These are phyloP conservation scores for Micronycteris hirsuta DNA, from an alignment of 2,113 vertebrate genomes.

Conservation along the genomic window DNA sequence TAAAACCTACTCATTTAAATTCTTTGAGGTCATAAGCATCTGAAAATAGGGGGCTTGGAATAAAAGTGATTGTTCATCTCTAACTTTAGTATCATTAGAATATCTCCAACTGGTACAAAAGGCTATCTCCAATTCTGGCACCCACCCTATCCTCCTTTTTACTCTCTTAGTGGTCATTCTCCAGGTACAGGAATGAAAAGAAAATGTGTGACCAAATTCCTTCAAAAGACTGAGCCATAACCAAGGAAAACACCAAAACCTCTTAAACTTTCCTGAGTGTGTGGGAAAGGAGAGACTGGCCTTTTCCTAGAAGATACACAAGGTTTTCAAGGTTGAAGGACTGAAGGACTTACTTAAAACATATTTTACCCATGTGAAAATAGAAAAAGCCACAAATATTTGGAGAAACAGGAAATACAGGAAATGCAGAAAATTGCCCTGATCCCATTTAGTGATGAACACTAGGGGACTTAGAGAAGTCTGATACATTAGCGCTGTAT, in stretches of 20 bases:
- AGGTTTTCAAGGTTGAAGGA: not conserved
- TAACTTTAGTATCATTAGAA: slow-evolving; percentile 15
- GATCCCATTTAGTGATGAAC: not conserved
- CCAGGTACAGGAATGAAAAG: not conserved
- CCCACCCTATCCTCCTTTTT: not conserved
- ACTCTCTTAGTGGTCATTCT: not conserved
- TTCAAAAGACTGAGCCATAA: slow-evolving; percentile 13
- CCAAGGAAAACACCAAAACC: not conserved
- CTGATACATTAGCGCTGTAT: not conserved
- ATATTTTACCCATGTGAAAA: not conserved
- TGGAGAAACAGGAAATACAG: not conserved
- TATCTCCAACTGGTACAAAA: not conserved
- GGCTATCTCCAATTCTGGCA: not conserved
- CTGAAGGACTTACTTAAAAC: not conserved
- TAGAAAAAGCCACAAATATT: not conserved
- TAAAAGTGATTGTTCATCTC: slow-evolving; percentile 12
- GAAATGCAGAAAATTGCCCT: not conserved
- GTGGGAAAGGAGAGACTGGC: not conserved
- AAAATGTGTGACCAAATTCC: not conserved
- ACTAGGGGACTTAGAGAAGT: not conserved
- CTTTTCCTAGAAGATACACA: not conserved
- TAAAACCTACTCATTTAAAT: slow-evolving; percentile 24
- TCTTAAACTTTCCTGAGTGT: not conserved
- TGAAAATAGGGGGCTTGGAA: slow-evolving; percentile 39
- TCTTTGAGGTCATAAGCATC: slow-evolving; percentile 5